Percentiles rank a stretch among this genome's conserved stretches.
Conservation (phyloP, 2,797 vertebrate species). For the Myripristis jacobus region DNA sequence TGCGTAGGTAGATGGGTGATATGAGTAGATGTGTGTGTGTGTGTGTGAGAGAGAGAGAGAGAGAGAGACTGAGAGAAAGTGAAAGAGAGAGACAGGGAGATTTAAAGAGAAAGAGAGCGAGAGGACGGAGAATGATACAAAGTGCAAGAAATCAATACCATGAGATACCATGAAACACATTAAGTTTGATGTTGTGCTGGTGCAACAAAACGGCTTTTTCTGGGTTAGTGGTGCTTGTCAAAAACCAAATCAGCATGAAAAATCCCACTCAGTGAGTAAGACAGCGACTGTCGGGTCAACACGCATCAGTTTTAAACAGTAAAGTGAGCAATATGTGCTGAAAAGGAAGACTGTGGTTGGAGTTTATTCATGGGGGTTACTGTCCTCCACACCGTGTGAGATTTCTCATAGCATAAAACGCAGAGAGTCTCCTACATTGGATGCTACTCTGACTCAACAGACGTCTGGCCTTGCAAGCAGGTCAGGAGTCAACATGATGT, state of each 20-base stretch:
- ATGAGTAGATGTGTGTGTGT: neutral
- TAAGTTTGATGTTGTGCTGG: conserved; percentile 13
- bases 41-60: conserved; percentile 9
- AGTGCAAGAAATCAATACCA: conserved; percentile 36
- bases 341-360: neutral
- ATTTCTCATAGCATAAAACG: neutral
- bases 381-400: neutral
- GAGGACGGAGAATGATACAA: conserved; percentile 24
- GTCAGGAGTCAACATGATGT: conserved; percentile 21
- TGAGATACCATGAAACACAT: conserved; percentile 28
- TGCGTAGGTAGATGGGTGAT: neutral
- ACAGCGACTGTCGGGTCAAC: neutral
- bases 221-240: neutral
- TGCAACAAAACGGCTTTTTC: conserved; percentile 39
- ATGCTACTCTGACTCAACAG: neutral
- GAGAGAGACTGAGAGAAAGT: too few species aligned
- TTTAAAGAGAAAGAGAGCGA: conserved; percentile 38
- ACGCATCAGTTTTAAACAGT: conserved; percentile 28
- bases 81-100: conserved; percentile 29
- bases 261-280: neutral
- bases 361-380: neutral
- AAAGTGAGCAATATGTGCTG: conserved; percentile 11
- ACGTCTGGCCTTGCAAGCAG: neutral
- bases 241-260: too few species aligned
- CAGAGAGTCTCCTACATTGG: conserved; percentile 7